Evolutionary conservation across 2,113 vertebrate genomes (phyloP).

Genomic region (Micronycteris hirsuta): DNA sequence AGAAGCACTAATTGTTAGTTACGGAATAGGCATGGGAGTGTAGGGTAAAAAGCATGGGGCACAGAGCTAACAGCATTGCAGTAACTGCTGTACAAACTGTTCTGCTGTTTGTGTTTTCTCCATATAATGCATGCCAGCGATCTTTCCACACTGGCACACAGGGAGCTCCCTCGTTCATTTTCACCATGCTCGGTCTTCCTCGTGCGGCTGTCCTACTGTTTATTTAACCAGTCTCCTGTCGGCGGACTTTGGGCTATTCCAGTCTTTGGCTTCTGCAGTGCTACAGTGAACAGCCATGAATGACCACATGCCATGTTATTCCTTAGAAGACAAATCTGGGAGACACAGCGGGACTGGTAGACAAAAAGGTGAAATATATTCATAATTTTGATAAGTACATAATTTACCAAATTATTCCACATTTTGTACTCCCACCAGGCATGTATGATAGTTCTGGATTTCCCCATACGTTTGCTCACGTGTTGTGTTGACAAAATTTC

Average conservation of each 20-base stretch:
- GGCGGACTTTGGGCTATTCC: not conserved
- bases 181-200: not conserved
- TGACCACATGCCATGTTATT: not conserved
- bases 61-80: not conserved
- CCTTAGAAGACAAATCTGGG: not conserved
- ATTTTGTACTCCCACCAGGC: not conserved
- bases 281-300: not conserved
- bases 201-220: not conserved
- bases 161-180: not conserved
- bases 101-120: constrained; percentile 13
- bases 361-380: not conserved
- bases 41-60: not conserved
- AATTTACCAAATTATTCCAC: not conserved
- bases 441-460: not conserved
- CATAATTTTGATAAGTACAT: not conserved
- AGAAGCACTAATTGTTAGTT: not conserved
- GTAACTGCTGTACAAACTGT: not conserved
- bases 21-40: not conserved
- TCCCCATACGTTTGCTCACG: not conserved
- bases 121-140: not conserved
- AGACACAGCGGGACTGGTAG: not conserved
- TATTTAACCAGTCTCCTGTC: not conserved
- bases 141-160: not conserved
- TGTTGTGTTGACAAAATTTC: not conserved
- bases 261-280: not conserved